Evolutionary conservation across 2,888 invertebrate species (phyloP).

Genomic region (Pammene aurita): DNA sequence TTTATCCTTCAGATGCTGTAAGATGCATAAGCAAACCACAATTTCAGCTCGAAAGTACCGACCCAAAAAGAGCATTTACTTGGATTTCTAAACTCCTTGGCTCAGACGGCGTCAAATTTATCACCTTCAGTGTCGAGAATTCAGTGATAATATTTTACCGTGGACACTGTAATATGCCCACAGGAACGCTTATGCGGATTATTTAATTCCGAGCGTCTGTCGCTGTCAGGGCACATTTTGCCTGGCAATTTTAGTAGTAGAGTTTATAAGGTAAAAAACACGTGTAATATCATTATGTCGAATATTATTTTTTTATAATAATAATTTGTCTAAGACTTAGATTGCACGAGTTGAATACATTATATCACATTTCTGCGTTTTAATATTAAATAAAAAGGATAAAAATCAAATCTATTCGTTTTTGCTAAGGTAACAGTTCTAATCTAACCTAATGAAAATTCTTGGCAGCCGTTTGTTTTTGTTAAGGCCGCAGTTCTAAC

Average conservation of each 20-base stretch:
- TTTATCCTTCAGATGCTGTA: neutral
- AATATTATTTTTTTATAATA: too few species aligned
- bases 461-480: too few species aligned
- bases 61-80: neutral
- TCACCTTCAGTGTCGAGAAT: conserved; percentile 20
- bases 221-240: neutral
- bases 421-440: too few species aligned
- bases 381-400: too few species aligned
- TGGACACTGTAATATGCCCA: conserved; percentile 19
- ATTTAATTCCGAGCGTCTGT: conserved; percentile 2
- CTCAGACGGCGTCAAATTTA: conserved; percentile 23
- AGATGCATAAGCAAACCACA: neutral
- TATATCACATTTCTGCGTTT: too few species aligned
- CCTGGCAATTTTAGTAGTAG: neutral
- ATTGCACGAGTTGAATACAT: too few species aligned
- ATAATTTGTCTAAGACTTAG: too few species aligned
- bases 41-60: neutral
- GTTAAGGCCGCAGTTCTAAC: too few species aligned
- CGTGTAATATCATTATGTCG: too few species aligned
- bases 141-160: conserved; percentile 27
- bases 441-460: too few species aligned
- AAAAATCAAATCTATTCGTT: too few species aligned
- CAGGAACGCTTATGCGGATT: conserved; percentile 15
- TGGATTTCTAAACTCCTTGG: conserved; percentile 20
- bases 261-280: too few species aligned